These are phyloP conservation scores for Macrochelys suwanniensis DNA, from an alignment of 2,797 vertebrate genomes.

Conservation along the genomic window DNA sequence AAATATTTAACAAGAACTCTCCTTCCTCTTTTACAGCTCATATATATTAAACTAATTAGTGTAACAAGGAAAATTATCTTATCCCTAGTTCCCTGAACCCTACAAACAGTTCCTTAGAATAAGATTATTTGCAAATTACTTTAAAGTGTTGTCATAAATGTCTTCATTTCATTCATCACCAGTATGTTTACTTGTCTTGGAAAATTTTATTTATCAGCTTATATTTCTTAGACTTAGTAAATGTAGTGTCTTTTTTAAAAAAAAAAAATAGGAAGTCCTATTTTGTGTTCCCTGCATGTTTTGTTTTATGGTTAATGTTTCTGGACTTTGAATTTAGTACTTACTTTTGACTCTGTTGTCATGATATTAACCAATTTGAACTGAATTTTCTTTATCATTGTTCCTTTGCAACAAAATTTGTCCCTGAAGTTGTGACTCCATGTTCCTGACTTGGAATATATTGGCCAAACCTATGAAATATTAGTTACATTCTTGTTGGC, in stretches of 20 bases:
- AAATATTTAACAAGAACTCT: not conserved
- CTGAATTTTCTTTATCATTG: not conserved
- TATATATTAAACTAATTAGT: not conserved
- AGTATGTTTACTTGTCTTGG: not conserved
- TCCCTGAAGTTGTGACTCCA: not conserved
- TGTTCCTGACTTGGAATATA: not conserved
- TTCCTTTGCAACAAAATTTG: not conserved
- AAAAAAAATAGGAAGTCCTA: not conserved
- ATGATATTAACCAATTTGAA: not conserved
- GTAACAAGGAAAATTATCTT: not conserved
- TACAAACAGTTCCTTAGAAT: not conserved
- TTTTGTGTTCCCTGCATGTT: not conserved
- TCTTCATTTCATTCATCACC: not conserved
- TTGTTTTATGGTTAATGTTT: not conserved
- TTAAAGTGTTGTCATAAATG: not conserved
- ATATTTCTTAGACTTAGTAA: not conserved
- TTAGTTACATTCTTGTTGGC: not conserved
- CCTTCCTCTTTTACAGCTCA: not conserved
- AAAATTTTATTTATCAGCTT: not conserved
- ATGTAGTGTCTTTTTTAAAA: not conserved
- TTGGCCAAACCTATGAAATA: not conserved
- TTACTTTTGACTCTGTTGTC: not conserved
- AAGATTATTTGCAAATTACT: not conserved
- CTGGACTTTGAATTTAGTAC: not conserved
- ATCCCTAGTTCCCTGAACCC: not conserved